These are phyloP conservation scores for Mamestra brassicae DNA, from an alignment of 2,888 invertebrate genomes.

Conservation along the genomic window DNA sequence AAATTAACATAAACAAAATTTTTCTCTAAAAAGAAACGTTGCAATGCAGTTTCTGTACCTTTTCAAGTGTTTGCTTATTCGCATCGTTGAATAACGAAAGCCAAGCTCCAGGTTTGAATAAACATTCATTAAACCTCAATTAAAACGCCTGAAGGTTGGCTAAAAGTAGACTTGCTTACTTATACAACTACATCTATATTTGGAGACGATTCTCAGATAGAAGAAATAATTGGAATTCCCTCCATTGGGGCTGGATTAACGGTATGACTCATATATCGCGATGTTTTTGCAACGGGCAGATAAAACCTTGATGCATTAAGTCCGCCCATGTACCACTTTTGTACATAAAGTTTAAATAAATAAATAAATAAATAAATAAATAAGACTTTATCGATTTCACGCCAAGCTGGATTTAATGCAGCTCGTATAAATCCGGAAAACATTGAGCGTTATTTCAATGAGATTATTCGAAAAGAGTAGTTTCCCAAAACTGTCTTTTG, in stretches of 20 bases:
- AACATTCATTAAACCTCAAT: slow-evolving; percentile 19
- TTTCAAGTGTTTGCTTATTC: slow-evolving; percentile 14
- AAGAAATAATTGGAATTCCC: slow-evolving; percentile 51
- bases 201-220: slow-evolving; percentile 55
- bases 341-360: too few species aligned
- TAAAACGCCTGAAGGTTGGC: slow-evolving; percentile 50
- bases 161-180: slow-evolving; percentile 33
- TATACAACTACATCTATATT: slow-evolving; percentile 51
- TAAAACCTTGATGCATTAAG: too few species aligned
- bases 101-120: slow-evolving; percentile 11
- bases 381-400: slow-evolving; percentile 46
- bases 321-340: too few species aligned
- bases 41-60: neutral
- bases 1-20: neutral
- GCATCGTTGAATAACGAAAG: slow-evolving; percentile 25
- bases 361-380: too few species aligned
- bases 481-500: neutral
- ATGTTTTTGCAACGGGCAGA: slow-evolving; percentile 32
- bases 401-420: slow-evolving; percentile 10
- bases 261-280: slow-evolving; percentile 41
- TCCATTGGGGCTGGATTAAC: slow-evolving; percentile 42
- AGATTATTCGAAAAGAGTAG: neutral
- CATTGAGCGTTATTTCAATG: neutral
- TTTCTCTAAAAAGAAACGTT: neutral
- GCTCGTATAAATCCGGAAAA: slow-evolving; percentile 9